Evolutionary conservation across 2,113 vertebrate genomes (phyloP).

Genomic region (Illadopsis cleaveri): DNA sequence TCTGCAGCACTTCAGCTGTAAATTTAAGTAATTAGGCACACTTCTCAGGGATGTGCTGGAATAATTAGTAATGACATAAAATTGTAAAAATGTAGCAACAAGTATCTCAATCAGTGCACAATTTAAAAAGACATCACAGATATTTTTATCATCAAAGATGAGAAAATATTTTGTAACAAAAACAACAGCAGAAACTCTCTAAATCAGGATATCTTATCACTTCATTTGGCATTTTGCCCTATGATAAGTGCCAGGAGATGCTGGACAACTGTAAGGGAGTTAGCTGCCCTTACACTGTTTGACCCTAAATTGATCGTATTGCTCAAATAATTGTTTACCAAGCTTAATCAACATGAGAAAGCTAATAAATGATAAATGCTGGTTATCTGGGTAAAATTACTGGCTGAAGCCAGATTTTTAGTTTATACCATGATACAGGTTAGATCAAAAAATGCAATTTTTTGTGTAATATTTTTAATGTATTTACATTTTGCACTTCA

Average conservation of each 20-base stretch:
- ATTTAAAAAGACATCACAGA: not conserved
- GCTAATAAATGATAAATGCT: not conserved
- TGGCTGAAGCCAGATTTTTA: not conserved
- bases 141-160: not conserved
- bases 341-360: not conserved
- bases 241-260: not conserved
- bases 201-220: not conserved
- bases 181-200: not conserved
- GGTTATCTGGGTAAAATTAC: not conserved
- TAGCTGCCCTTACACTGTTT: not conserved
- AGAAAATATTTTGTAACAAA: not conserved
- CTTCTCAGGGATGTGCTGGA: not conserved
- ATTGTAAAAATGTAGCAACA: not conserved
- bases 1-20: not conserved
- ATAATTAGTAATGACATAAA: not conserved
- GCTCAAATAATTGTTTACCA: not conserved
- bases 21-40: not conserved
- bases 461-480: not conserved
- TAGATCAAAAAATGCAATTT: fast-evolving
- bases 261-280: not conserved
- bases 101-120: not conserved
- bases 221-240: not conserved
- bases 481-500: not conserved
- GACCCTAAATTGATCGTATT: not conserved
- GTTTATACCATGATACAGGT: not conserved